These are phyloP conservation scores for Dendrolimus houi DNA, from an alignment of 2,888 invertebrate species.

Conservation along the genomic window DNA sequence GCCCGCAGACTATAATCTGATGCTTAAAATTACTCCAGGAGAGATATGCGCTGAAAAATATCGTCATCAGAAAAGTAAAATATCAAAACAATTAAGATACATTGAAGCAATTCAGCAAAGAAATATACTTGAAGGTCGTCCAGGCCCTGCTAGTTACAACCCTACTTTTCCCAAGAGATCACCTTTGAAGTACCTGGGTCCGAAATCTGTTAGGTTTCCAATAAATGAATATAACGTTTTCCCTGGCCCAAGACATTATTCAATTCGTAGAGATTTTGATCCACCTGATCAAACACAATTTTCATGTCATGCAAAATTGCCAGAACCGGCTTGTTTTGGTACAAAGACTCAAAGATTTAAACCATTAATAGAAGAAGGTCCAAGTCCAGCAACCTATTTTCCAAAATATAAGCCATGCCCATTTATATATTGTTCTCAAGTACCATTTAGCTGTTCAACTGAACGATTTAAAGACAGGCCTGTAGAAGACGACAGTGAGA, in stretches of 20 bases:
- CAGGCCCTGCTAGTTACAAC: constrained; percentile 48
- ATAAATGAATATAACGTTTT: constrained; percentile 15
- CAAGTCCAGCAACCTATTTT: constrained; percentile 48
- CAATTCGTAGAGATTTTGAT: constrained; percentile 46
- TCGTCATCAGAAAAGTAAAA: constrained; percentile 37
- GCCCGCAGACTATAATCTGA: constrained; percentile 43
- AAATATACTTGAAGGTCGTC: constrained; percentile 36
- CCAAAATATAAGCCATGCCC: constrained; percentile 21
- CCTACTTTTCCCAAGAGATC: constrained; percentile 33
- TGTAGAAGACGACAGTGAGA: constrained; percentile 18
- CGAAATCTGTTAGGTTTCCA: constrained; percentile 40
- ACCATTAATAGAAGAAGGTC: constrained; percentile 28
- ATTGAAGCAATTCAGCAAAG: constrained; percentile 48
- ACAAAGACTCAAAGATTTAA: constrained; percentile 43
- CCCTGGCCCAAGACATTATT: constrained; percentile 50
- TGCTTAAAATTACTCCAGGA: constrained; percentile 19
- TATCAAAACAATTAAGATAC: constrained; percentile 45
- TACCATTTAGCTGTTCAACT: constrained; percentile 43
- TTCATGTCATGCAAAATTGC: constrained; percentile 34
- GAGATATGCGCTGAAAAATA: constrained; percentile 44
- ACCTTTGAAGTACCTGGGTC: constrained; percentile 28
- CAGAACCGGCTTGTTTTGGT: constrained; percentile 43
- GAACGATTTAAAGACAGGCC: constrained; percentile 34
- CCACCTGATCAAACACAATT: constrained; percentile 18
- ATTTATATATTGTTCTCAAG: constrained; percentile 28